phyloP scores from a whole-genome alignment of 2,888 invertebrate species.

The Sesamia inferens region DNA sequence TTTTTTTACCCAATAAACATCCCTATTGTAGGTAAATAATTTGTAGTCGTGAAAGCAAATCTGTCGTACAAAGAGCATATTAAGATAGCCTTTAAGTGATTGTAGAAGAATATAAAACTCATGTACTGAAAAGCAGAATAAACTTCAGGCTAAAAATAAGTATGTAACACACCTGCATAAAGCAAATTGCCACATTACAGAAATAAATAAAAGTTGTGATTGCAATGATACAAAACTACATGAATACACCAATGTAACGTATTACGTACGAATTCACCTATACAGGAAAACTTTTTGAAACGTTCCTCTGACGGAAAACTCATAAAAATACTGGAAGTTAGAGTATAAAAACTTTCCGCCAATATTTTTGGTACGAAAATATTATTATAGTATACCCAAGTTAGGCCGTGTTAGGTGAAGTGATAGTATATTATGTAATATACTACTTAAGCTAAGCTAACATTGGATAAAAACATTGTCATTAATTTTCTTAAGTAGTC shows the following conservation, averaged over 20 bases:
- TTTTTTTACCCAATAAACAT: too few species aligned
- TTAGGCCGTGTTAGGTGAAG: conserved; percentile 36
- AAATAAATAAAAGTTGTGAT: conserved; percentile 43
- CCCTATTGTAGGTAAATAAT: background rate
- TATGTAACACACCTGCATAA: conserved; percentile 3
- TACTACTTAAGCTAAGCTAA: conserved; percentile 24
- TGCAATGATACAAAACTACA: conserved; percentile 45
- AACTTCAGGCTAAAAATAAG: background rate
- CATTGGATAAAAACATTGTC: conserved; percentile 54
- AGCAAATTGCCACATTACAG: conserved; percentile 23
- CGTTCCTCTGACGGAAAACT: conserved; percentile 54
- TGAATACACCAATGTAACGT: conserved; percentile 36
- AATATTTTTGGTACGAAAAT: conserved; percentile 63
- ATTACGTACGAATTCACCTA: conserved; percentile 42
- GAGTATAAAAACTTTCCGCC: conserved; percentile 63
- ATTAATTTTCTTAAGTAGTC: conserved; percentile 56
- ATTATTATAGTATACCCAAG: conserved; percentile 56
- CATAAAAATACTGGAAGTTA: conserved; percentile 65
- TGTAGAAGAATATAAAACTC: background rate
- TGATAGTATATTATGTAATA: conserved; percentile 38
- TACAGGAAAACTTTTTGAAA: conserved; percentile 56
- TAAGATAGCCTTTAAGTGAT: background rate
- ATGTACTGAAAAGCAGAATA: background rate
- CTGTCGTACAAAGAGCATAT: background rate
- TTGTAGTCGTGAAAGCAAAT: background rate